These are phyloP conservation scores for Lophotis ruficrista DNA, from an alignment of 2,113 vertebrate genomes.

Conservation along the genomic window DNA sequence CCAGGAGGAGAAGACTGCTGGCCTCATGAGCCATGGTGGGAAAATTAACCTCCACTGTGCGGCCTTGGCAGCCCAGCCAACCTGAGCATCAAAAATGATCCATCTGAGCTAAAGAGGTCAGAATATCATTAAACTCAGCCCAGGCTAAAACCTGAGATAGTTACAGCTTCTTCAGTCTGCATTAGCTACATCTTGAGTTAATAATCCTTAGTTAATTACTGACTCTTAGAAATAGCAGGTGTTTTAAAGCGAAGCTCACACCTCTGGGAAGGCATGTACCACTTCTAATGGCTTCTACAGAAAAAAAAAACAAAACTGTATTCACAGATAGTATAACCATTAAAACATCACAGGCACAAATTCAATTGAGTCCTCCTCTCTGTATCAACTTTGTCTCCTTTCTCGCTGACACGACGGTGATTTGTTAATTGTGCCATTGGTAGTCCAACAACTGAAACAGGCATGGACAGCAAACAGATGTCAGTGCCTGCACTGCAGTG, in stretches of 20 bases:
- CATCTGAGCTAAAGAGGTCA: not conserved
- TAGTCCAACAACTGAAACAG: not conserved
- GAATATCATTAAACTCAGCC: not conserved
- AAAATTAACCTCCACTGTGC: not conserved
- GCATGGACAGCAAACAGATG: not conserved
- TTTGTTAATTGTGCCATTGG: not conserved
- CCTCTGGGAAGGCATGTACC: accelerated
- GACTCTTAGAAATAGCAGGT: not conserved
- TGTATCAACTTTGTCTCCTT: not conserved
- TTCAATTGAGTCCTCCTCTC: not conserved
- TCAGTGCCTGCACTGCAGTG: not conserved
- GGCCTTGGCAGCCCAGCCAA: not conserved
- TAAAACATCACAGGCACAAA: not conserved
- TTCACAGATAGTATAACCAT: not conserved
- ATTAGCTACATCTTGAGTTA: not conserved
- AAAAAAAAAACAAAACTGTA: not conserved
- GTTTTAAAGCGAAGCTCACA: not conserved
- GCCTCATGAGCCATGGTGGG: not conserved
- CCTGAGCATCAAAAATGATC: not conserved
- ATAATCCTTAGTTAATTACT: not conserved
- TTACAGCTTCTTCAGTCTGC: not conserved
- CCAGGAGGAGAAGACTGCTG: not conserved
- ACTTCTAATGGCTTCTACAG: not conserved
- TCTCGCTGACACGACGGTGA: not conserved
- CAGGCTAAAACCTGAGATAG: not conserved